These are phyloP conservation scores for Malurus alboscapulatus DNA, from an alignment of 2,113 vertebrate species.

Conservation along the genomic window DNA sequence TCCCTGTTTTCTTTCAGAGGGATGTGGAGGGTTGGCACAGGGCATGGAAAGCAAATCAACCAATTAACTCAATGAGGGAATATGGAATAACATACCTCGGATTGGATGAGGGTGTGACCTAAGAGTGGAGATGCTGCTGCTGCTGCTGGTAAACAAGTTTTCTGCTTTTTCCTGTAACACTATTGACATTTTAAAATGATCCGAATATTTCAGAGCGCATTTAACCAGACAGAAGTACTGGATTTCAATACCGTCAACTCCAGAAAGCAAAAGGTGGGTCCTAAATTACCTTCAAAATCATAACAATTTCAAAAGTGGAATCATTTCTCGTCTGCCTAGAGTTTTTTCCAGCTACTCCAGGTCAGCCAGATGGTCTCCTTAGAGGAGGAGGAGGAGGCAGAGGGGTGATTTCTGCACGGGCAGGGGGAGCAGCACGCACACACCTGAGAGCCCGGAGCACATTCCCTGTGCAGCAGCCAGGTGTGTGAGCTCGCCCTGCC, in stretches of 20 bases:
- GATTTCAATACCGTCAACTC: conserved; percentile 31
- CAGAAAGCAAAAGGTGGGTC: conserved; percentile 4
- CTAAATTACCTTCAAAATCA: conserved; percentile 38
- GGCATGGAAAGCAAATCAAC: conserved; percentile 32
- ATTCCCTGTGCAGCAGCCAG: conserved; percentile 30
- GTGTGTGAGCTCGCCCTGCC: conserved; percentile 20
- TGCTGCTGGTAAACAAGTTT: conserved; percentile 48
- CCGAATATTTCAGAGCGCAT: conserved; percentile 22
- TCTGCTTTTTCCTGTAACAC: not conserved
- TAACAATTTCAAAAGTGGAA: not conserved
- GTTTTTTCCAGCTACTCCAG: not conserved
- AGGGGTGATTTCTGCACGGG: not conserved
- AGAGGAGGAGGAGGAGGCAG: not conserved
- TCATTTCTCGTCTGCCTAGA: not conserved
- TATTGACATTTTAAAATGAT: conserved; percentile 47
- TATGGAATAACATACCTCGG: not conserved
- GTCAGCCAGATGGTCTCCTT: not conserved
- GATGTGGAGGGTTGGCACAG: not conserved
- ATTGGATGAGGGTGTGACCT: conserved; percentile 21
- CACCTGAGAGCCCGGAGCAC: conserved; percentile 51
- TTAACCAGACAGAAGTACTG: conserved; percentile 36
- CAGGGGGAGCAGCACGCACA: not conserved
- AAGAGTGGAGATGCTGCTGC: not conserved
- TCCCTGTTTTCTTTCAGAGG: not conserved
- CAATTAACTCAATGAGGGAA: conserved; percentile 31